phyloP scores from a whole-genome alignment of 2,797 vertebrate genomes.

The Lacerta viridis region DNA sequence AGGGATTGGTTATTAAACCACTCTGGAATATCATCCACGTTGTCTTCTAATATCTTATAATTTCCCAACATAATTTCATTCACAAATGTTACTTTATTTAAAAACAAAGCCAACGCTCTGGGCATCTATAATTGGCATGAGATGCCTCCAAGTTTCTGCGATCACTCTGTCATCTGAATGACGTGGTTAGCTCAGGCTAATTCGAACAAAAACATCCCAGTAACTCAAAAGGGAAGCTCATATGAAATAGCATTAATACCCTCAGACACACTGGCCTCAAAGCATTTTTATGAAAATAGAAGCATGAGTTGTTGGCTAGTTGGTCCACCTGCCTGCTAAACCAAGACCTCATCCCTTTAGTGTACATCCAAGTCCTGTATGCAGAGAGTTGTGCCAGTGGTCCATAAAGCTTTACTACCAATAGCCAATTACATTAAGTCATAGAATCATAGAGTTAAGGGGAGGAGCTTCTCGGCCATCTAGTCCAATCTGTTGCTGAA shows the following conservation, averaged over 20 bases:
- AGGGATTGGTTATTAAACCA: no score
- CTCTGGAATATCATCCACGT: no score
- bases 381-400: background rate
- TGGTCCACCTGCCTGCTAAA: background rate
- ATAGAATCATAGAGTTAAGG: background rate
- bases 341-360: background rate
- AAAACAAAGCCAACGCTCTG: background rate
- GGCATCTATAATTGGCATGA: background rate
- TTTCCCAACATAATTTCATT: background rate
- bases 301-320: background rate
- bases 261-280: background rate
- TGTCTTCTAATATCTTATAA: background rate
- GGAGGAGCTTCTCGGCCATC: background rate
- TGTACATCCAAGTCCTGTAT: background rate
- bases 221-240: background rate
- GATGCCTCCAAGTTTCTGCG: background rate
- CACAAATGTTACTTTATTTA: background rate
- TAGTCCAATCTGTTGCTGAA: background rate
- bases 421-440: background rate
- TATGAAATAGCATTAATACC: background rate
- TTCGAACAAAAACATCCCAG: background rate
- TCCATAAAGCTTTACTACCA: background rate
- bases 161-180: background rate
- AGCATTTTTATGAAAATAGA: background rate
- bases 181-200: background rate